Percentiles rank a stretch among this genome's conserved stretches.
Evolutionary conservation across 2,797 vertebrate genomes (phyloP).

Genomic region (Anguilla megastoma): DNA sequence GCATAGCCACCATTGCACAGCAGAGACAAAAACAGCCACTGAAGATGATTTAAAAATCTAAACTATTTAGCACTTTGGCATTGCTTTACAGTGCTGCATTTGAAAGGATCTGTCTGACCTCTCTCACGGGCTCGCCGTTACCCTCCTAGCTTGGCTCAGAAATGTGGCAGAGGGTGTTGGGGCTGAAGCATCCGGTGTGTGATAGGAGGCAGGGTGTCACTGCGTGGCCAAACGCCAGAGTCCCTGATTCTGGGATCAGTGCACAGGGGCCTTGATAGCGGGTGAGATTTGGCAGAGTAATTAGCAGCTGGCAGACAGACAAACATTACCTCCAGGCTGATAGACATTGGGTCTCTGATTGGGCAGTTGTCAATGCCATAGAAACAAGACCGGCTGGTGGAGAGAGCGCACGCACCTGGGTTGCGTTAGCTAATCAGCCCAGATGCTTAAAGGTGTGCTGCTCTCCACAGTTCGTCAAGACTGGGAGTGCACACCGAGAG

Average conservation of each 20-base stretch:
- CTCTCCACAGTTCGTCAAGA: too few relatives aligned
- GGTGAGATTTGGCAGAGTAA: not conserved
- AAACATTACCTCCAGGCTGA: not conserved
- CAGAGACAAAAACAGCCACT: not conserved
- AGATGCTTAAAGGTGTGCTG: too few relatives aligned
- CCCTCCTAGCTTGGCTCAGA: not conserved
- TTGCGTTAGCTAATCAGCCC: too few relatives aligned
- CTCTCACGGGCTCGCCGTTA: not conserved
- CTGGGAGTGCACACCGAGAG: too few relatives aligned
- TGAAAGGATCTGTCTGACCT: not conserved
- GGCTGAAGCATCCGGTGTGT: not conserved
- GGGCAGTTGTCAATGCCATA: not conserved
- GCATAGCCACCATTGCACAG: not conserved
- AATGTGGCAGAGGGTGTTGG: not conserved
- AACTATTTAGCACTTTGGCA: not conserved
- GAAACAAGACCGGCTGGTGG: not conserved
- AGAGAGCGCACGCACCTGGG: too few relatives aligned
- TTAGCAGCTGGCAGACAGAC: not conserved
- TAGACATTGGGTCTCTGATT: not conserved
- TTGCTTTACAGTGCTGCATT: not conserved
- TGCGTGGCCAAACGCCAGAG: too few relatives aligned
- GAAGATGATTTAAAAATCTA: not conserved
- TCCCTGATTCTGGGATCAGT: not conserved
- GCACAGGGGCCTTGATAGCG: not conserved
- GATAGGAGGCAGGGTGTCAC: too few relatives aligned